Percentiles rank a stretch among this genome's conserved stretches.
phyloP scores from a whole-genome alignment of 2,797 vertebrate species.

The Diplodus sargus region DNA sequence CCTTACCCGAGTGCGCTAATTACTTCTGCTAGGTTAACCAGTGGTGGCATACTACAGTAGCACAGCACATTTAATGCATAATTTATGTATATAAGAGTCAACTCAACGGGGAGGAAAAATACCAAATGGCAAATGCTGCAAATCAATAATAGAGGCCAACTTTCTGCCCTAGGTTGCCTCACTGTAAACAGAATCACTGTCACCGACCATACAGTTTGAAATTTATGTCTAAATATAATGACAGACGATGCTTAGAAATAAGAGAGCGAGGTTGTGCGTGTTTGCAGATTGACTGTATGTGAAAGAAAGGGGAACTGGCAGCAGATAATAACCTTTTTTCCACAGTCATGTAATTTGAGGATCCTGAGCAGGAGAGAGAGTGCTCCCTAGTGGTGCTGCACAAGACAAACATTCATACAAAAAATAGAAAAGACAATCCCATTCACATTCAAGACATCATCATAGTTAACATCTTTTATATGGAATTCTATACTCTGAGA shows the following conservation, averaged over 20 bases:
- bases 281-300: not conserved
- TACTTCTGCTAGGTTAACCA: constrained; percentile 22
- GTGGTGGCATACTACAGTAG: not conserved
- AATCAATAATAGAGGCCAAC: not conserved
- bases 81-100: not conserved
- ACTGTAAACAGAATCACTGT: not conserved
- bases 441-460: not conserved
- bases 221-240: constrained; percentile 3
- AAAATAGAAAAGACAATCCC: not conserved
- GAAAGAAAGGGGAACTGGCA: constrained; percentile 2
- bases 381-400: constrained; percentile 62
- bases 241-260: not conserved
- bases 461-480: not conserved
- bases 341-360: not conserved
- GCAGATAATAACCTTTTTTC: constrained; percentile 5
- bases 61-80: not conserved
- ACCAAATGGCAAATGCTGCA: not conserved
- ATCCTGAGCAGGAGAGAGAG: constrained; percentile 34
- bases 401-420: constrained; percentile 37
- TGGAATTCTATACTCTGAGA: not conserved
- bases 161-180: not conserved
- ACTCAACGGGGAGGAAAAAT: not conserved
- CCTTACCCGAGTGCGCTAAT: not conserved
- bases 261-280: not conserved
- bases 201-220: not conserved